These are phyloP conservation scores for Myrmecobius fasciatus DNA, from an alignment of 2,113 vertebrate genomes.

Conservation along the genomic window DNA sequence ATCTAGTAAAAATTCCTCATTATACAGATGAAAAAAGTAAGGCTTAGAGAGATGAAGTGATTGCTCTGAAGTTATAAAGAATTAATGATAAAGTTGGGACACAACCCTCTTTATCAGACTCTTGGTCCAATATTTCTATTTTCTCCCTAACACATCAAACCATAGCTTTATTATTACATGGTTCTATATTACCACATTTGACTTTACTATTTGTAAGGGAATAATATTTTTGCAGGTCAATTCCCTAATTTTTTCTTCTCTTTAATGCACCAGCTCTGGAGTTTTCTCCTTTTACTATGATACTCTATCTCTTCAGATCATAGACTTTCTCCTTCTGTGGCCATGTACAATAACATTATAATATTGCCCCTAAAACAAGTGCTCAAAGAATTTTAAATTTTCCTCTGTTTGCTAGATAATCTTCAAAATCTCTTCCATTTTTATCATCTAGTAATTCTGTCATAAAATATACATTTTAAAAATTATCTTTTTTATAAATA, in stretches of 20 bases:
- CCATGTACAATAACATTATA: not conserved
- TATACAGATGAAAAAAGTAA: not conserved
- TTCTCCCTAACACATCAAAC: not conserved
- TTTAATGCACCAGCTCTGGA: not conserved
- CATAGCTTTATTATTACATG: not conserved
- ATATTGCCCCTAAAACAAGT: not conserved
- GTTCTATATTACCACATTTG: not conserved
- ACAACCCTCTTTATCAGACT: not conserved
- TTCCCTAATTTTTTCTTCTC: not conserved
- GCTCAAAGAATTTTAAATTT: not conserved
- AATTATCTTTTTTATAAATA: not conserved
- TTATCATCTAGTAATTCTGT: not conserved
- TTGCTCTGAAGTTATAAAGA: not conserved
- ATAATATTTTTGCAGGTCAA: not conserved
- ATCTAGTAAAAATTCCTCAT: not conserved
- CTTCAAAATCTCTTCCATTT: not conserved
- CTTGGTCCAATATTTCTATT: not conserved
- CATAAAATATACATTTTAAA: not conserved
- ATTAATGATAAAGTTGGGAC: not conserved
- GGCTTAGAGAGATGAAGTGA: not conserved
- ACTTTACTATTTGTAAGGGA: not conserved
- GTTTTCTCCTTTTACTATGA: not conserved
- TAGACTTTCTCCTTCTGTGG: not conserved
- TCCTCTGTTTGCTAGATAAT: not conserved
- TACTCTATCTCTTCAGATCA: not conserved